Percentiles rank a stretch among this genome's conserved stretches.
Evolutionary conservation across 1,140 invertebrate genomes (phyloP).

Genomic region (Rhynchophorus ferrugineus): DNA sequence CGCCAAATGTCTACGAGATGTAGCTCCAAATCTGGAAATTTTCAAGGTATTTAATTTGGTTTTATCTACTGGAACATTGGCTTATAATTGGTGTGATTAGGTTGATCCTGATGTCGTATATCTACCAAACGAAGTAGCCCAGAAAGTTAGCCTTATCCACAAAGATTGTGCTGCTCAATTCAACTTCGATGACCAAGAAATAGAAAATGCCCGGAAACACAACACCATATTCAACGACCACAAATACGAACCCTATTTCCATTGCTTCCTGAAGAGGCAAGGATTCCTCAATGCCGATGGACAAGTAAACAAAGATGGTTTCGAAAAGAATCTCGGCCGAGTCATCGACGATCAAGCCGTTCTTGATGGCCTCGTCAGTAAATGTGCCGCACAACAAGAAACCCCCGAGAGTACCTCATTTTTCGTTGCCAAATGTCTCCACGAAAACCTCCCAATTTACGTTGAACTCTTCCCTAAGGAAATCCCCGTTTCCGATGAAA

Average conservation of each 20-base stretch:
- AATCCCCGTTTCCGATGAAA: conserved; percentile 4
- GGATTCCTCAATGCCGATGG: conserved; percentile 16
- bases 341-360: conserved; percentile 2
- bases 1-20: conserved; percentile 16
- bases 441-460: conserved; percentile 11
- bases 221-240: conserved; percentile 20
- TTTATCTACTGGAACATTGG: background rate
- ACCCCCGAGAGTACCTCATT: conserved; percentile 16
- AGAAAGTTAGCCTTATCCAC: conserved; percentile 12
- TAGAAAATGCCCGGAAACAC: conserved; percentile 9
- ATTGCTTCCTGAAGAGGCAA: conserved; percentile 11
- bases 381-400: conserved; percentile 12
- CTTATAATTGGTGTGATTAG: conserved; percentile 2
- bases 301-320: conserved; percentile 7
- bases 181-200: background rate
- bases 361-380: conserved; percentile 9
- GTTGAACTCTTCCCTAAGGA: conserved; percentile 8
- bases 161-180: conserved; percentile 9
- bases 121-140: conserved; percentile 15
- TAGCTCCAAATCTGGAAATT: conserved; percentile 11
- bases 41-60: conserved; percentile 7
- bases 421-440: conserved; percentile 9
- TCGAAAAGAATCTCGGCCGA: background rate
- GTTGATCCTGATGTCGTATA: conserved; percentile 3
- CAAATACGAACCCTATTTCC: conserved; percentile 16